A percentile compares a stretch with the other conserved stretches of the same genome.
phyloP scores from a whole-genome alignment of 2,797 vertebrate species.

The Sorex maritimensis region DNA sequence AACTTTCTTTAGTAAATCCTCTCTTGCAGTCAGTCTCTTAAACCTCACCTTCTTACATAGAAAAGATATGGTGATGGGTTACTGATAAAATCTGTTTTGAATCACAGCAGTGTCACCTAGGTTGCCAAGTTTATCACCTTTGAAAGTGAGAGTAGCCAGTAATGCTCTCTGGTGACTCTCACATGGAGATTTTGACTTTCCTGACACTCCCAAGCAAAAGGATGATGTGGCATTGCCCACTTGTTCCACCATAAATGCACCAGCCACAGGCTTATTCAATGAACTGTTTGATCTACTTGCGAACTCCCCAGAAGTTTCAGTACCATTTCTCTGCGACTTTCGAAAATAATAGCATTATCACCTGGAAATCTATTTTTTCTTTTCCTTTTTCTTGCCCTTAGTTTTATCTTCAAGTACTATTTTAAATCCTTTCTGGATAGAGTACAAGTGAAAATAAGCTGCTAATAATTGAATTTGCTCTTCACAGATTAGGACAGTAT shows the following conservation, averaged over 20 bases:
- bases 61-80: slow-evolving; percentile 17
- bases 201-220: slow-evolving; percentile 3
- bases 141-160: not conserved
- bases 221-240: not conserved
- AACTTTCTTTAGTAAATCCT: not conserved
- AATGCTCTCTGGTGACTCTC: not conserved
- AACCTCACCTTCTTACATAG: not conserved
- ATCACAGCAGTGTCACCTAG: not conserved
- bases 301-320: not conserved
- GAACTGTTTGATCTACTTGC: not conserved
- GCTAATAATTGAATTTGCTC: not conserved
- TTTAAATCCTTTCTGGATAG: not conserved
- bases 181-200: not conserved
- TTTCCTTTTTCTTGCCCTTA: slow-evolving; percentile 29
- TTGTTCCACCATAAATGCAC: not conserved
- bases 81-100: not conserved
- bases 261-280: not conserved
- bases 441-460: slow-evolving; percentile 56
- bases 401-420: not conserved
- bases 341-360: not conserved
- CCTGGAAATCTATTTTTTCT: not conserved
- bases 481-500: not conserved
- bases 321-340: not conserved
- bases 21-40: not conserved
- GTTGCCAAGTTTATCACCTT: not conserved